phyloP scores from a whole-genome alignment of 2,113 vertebrate genomes.

The Nettapus auritus region DNA sequence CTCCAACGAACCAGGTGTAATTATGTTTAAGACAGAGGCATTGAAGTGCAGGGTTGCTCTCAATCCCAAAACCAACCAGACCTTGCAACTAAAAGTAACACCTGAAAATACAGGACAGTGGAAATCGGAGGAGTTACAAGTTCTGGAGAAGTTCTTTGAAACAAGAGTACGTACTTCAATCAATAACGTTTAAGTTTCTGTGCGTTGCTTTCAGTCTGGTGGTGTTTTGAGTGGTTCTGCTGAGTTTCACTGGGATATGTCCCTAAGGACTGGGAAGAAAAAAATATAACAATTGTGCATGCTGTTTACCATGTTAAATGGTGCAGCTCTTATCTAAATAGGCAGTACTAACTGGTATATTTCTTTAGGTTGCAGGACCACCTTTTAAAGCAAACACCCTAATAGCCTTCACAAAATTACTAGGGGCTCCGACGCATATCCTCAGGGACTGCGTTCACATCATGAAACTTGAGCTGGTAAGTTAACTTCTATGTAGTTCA shows the following conservation, averaged over 20 bases:
- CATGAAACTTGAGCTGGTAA: conserved; percentile 98
- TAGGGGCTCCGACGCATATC: conserved; percentile 96
- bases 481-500: conserved; percentile 30
- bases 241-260: background rate
- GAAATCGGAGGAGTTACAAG: conserved; percentile 96
- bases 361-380: conserved; percentile 92
- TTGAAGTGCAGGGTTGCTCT: conserved; percentile 97
- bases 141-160: conserved; percentile 98
- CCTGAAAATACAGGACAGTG: conserved; percentile 96
- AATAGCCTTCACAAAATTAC: conserved; percentile 97
- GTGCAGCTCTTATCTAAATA: background rate
- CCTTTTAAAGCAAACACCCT: conserved; percentile 99
- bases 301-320: background rate
- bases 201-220: background rate
- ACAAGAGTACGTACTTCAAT: conserved; percentile 84
- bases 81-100: conserved; percentile 96
- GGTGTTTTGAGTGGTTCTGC: background rate
- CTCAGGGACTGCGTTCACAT: conserved; percentile 98
- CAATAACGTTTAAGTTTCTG: background rate
- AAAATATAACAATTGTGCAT: background rate
- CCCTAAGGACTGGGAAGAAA: background rate
- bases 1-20: conserved; percentile 97
- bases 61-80: conserved; percentile 97
- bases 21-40: conserved; percentile 98
- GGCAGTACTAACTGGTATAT: conserved; percentile 42